phyloP scores from a whole-genome alignment of 1,140 invertebrate species.

The Brachionus rubens region DNA sequence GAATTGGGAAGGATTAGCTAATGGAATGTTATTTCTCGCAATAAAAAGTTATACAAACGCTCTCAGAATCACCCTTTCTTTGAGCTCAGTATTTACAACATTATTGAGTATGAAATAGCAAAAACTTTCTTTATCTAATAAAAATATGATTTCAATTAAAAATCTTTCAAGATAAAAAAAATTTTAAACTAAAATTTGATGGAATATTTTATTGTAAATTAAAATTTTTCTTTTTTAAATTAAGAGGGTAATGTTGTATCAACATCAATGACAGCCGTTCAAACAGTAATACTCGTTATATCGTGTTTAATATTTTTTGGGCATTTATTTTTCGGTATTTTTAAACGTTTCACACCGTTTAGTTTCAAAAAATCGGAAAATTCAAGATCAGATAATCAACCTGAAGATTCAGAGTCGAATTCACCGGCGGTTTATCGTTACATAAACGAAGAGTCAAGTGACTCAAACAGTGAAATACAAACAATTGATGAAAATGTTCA shows the following conservation, averaged over 20 bases:
- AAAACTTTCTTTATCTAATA: too few relatives aligned
- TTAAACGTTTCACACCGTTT: constrained; percentile 40
- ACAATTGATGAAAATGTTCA: background rate
- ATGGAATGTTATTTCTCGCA: too few relatives aligned
- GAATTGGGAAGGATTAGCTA: too few relatives aligned
- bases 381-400: background rate
- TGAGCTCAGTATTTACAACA: too few relatives aligned
- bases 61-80: too few relatives aligned
- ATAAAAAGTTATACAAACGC: too few relatives aligned
- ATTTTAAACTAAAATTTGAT: too few relatives aligned
- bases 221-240: background rate
- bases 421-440: background rate
- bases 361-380: background rate
- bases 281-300: constrained; percentile 16
- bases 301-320: constrained; percentile 37
- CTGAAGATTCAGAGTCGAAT: too few relatives aligned
- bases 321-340: constrained; percentile 40
- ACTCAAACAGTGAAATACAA: background rate
- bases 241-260: background rate
- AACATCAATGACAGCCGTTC: background rate
- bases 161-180: too few relatives aligned
- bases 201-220: too few relatives aligned
- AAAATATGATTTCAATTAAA: too few relatives aligned
- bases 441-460: constrained; percentile 3
- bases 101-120: too few relatives aligned